Evolutionary conservation across 2,113 vertebrate genomes (phyloP).

Genomic region (Dendrocopos noguchii): DNA sequence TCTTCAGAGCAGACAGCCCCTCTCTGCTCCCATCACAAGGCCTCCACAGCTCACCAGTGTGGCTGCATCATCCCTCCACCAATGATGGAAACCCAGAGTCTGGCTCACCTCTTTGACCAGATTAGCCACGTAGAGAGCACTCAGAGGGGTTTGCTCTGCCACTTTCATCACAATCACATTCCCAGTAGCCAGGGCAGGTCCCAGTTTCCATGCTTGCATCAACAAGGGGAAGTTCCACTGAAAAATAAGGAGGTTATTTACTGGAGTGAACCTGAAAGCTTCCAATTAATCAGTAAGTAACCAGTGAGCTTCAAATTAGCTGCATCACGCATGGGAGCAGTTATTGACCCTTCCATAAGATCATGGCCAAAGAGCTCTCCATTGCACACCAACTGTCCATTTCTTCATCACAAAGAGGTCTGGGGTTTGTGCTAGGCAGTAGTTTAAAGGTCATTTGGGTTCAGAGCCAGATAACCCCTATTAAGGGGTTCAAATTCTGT

Average conservation of each 20-base stretch:
- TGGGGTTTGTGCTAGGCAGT: neutral
- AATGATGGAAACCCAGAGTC: neutral
- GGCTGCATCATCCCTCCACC: accelerated
- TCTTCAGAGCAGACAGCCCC: neutral
- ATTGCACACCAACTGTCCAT: neutral
- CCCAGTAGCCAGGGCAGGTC: conserved; percentile 92
- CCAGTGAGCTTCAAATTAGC: neutral
- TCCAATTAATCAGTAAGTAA: neutral
- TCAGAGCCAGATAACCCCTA: neutral
- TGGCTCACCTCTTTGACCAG: conserved; percentile 89
- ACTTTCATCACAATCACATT: conserved; percentile 97
- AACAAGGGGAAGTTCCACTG: conserved; percentile 97
- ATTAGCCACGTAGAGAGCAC: conserved; percentile 90
- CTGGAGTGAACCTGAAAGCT: neutral
- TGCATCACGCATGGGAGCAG: neutral
- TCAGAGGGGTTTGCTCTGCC: conserved; percentile 93
- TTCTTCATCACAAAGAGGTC: neutral
- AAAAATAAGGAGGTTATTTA: neutral
- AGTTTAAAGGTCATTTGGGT: neutral
- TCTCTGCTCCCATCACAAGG: neutral
- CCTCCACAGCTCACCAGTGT: neutral
- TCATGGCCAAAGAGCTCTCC: neutral
- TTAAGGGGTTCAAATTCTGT: neutral
- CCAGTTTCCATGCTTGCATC: conserved; percentile 96
- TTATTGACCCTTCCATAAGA: neutral